phyloP scores from a whole-genome alignment of 2,113 vertebrate genomes.

The Thalassarche chlororhynchos region DNA sequence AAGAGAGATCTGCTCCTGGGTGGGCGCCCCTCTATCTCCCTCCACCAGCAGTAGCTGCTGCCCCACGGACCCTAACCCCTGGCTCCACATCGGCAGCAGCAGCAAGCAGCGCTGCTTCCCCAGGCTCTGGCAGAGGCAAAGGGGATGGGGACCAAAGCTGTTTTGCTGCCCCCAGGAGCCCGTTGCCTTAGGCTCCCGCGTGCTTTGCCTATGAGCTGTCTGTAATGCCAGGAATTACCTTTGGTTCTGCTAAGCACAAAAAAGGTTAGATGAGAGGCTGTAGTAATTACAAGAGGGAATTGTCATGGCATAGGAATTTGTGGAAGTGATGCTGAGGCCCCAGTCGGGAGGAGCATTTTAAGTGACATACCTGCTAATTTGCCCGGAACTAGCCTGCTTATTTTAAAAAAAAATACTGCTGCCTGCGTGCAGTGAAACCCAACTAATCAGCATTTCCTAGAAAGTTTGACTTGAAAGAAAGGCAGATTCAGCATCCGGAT shows the following conservation, averaged over 20 bases:
- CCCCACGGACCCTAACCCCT: neutral
- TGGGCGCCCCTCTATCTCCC: neutral
- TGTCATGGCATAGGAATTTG: neutral
- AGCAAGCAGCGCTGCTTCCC: neutral
- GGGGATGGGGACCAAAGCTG: accelerated
- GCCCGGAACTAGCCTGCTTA: neutral
- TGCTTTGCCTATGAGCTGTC: neutral
- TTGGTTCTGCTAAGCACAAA: neutral
- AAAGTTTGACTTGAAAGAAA: neutral
- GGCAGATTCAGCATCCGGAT: neutral
- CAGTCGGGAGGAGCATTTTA: neutral
- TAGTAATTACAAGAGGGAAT: neutral
- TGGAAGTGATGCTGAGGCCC: neutral
- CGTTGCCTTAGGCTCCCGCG: neutral
- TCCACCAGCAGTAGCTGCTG: neutral
- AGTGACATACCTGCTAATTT: neutral
- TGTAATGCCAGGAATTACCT: neutral
- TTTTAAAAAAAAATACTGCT: neutral
- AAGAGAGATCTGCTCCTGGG: neutral
- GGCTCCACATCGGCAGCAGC: neutral
- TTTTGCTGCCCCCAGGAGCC: neutral
- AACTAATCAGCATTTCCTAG: neutral
- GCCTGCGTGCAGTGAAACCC: neutral
- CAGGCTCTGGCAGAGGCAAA: neutral
- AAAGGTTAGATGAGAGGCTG: neutral